A percentile compares a stretch with the other conserved stretches of the same genome.
Evolutionary conservation across 2,797 vertebrate genomes (phyloP).

Genomic region (Carcharodon carcharias): DNA sequence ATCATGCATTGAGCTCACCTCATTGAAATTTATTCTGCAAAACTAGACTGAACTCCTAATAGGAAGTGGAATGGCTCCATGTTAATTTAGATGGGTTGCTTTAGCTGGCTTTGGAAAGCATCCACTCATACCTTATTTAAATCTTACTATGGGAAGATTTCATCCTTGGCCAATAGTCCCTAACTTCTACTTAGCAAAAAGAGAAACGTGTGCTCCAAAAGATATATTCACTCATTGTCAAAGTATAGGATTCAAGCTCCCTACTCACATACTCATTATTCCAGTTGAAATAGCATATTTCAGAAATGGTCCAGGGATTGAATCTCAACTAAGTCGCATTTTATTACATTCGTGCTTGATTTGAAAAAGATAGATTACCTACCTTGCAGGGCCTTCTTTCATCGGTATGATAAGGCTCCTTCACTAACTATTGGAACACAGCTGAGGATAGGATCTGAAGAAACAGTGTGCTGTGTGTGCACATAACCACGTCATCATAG

Average conservation of each 20-base stretch:
- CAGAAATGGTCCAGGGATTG: background rate
- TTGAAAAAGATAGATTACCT: conserved; percentile 3
- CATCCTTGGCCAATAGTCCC: background rate
- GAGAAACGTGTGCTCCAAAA: background rate
- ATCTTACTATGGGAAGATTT: background rate
- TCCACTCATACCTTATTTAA: background rate
- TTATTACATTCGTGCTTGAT: background rate
- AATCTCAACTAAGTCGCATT: background rate
- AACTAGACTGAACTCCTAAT: background rate
- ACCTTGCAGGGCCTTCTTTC: background rate
- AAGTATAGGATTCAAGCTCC: background rate
- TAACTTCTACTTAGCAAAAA: background rate
- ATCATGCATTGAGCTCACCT: too few relatives aligned
- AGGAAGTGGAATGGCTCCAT: background rate
- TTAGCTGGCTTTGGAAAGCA: background rate
- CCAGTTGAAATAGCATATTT: background rate
- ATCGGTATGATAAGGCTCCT: background rate
- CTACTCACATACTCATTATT: background rate
- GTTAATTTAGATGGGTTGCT: background rate
- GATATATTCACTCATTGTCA: background rate
- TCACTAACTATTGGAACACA: background rate
- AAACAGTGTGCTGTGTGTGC: background rate
- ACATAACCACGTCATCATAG: background rate
- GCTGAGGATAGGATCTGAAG: background rate
- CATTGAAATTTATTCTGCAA: background rate